Conservation (phyloP, 1,140 invertebrate species). For the Danaus melanippus region DNA sequence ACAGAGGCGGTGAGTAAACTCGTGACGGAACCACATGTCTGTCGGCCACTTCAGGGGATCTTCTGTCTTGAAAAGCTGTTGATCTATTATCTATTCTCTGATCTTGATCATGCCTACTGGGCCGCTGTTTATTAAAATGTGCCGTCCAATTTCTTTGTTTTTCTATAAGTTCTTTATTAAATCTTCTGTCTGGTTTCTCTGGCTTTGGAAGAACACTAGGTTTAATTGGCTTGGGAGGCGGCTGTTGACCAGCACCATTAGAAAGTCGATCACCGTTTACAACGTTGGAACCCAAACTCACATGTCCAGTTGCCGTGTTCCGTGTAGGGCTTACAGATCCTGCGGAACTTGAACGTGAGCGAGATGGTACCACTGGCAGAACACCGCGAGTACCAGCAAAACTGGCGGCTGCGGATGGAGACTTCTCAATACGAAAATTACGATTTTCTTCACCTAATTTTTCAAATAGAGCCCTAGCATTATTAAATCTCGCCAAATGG, state of each 20-base stretch:
- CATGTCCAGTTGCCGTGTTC: slow-evolving; percentile 55
- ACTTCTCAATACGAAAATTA: slow-evolving; percentile 69
- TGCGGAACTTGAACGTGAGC: slow-evolving; percentile 75
- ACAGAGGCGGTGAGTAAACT: slow-evolving; percentile 61
- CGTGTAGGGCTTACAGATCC: slow-evolving; percentile 75
- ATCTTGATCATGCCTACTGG: slow-evolving; percentile 75
- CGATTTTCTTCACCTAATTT: slow-evolving; percentile 87
- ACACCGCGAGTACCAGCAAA: slow-evolving; percentile 60
- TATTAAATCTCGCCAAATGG: slow-evolving; percentile 91
- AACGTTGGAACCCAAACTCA: slow-evolving; percentile 55
- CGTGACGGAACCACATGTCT: slow-evolving; percentile 56
- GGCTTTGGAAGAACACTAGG: slow-evolving; percentile 75
- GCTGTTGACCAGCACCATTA: slow-evolving; percentile 57
- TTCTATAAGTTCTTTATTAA: slow-evolving; percentile 90
- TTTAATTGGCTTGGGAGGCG: slow-evolving; percentile 66
- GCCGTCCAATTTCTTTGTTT: slow-evolving; percentile 93
- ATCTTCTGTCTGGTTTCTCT: slow-evolving; percentile 85
- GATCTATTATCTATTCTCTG: slow-evolving; percentile 47
- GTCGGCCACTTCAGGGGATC: slow-evolving; percentile 50
- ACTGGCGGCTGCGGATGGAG: slow-evolving; percentile 62
- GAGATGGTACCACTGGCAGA: slow-evolving; percentile 43
- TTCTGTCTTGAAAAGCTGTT: slow-evolving; percentile 43
- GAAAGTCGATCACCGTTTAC: slow-evolving; percentile 61
- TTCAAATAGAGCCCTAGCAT: slow-evolving; percentile 92
- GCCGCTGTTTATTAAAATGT: slow-evolving; percentile 85